Conservation (phyloP, 2,888 invertebrate genomes). For the Creontiades dilutus region DNA sequence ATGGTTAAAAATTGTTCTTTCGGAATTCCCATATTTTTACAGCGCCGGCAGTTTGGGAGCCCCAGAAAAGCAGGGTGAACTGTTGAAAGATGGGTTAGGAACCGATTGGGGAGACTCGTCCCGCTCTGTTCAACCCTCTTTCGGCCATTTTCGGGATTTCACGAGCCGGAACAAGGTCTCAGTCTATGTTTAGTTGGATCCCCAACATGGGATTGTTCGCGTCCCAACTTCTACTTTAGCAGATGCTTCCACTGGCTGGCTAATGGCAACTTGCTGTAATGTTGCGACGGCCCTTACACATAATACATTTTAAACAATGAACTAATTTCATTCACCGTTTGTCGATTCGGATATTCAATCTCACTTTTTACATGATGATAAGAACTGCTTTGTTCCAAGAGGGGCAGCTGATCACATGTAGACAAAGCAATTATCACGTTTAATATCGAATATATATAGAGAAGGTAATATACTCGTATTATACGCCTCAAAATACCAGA, state of each 20-base stretch:
- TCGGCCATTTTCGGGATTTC: constrained; percentile 32
- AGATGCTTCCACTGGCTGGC: background rate
- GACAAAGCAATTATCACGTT: too few species aligned
- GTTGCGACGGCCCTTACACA: too few species aligned
- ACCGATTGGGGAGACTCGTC: background rate
- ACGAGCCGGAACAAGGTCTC: background rate
- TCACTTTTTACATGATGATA: too few species aligned
- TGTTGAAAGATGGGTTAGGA: constrained; percentile 16
- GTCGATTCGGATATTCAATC: too few species aligned
- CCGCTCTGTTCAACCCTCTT: constrained; percentile 3
- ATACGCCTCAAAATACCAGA: too few species aligned
- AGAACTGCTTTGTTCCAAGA: too few species aligned
- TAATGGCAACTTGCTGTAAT: too few species aligned
- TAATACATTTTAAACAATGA: too few species aligned
- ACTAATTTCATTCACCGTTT: too few species aligned
- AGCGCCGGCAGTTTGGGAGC: background rate
- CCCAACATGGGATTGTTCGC: constrained; percentile 19
- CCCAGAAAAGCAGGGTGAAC: background rate
- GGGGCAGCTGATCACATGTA: too few species aligned
- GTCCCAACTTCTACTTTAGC: constrained; percentile 2
- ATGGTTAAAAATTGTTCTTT: background rate
- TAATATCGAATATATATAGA: too few species aligned
- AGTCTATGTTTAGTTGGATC: background rate
- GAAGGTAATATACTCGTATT: too few species aligned
- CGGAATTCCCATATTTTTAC: background rate